These are phyloP conservation scores for Altica lythri DNA, from an alignment of 2,888 invertebrate species.

Conservation along the genomic window DNA sequence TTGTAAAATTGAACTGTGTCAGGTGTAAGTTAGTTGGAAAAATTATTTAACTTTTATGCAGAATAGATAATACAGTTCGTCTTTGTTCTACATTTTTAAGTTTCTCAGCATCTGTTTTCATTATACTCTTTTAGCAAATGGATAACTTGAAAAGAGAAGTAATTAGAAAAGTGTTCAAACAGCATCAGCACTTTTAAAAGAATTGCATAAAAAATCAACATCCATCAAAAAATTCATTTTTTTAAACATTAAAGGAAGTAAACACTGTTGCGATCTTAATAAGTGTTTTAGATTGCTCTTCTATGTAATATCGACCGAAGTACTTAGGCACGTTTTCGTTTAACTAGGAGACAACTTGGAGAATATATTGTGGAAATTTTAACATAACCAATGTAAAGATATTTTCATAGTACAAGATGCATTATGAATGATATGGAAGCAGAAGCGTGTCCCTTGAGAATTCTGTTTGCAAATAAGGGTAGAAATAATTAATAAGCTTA, in stretches of 20 bases:
- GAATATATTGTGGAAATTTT: slow-evolving; percentile 13
- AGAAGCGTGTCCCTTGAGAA: neutral
- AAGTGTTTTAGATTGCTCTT: slow-evolving; percentile 12
- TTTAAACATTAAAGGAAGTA: slow-evolving; percentile 3
- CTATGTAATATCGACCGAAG: slow-evolving; percentile 6
- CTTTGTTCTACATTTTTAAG: too few relatives aligned
- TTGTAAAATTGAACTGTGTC: too few relatives aligned
- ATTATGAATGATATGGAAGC: slow-evolving; percentile 5
- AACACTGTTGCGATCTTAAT: slow-evolving; percentile 4
- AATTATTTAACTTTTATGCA: too few relatives aligned
- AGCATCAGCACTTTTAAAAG: neutral
- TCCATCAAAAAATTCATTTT: slow-evolving; percentile 9
- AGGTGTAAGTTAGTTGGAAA: too few relatives aligned
- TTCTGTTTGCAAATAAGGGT: too few relatives aligned
- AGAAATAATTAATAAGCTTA: too few relatives aligned
- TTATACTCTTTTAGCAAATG: too few relatives aligned
- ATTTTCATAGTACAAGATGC: slow-evolving; percentile 1
- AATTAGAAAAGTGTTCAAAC: too few relatives aligned
- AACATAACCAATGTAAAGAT: slow-evolving; percentile 5
- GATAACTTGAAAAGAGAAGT: too few relatives aligned
- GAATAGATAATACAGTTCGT: too few relatives aligned
- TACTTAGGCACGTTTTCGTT: slow-evolving; percentile 17
- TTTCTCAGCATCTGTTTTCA: too few relatives aligned
- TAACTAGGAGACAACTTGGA: slow-evolving; percentile 12
- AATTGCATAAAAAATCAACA: neutral